Evolutionary conservation across 2,888 invertebrate species (phyloP).

Genomic region (Operophtera brumata): DNA sequence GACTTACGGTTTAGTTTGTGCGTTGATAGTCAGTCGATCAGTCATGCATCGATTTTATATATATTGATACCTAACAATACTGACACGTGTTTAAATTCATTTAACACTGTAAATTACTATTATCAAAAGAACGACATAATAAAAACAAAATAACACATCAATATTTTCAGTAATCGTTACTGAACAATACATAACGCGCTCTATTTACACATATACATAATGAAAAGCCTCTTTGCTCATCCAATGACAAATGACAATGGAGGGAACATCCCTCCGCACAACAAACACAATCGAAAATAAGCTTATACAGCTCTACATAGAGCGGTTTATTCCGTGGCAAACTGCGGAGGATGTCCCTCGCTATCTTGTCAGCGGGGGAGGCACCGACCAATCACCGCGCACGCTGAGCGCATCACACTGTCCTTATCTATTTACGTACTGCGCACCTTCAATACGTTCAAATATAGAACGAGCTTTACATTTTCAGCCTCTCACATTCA

Average conservation of each 20-base stretch:
- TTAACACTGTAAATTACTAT: too few species aligned
- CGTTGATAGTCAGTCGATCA: too few species aligned
- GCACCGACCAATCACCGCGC: slow-evolving; percentile 67
- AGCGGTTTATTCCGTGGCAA: slow-evolving; percentile 38
- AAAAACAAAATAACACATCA: too few species aligned
- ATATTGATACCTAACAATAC: too few species aligned
- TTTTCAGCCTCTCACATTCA: too few species aligned
- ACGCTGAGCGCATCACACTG: slow-evolving; percentile 69
- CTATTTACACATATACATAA: slow-evolving; percentile 51
- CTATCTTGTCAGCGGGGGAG: slow-evolving; percentile 80
- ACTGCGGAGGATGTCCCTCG: slow-evolving; percentile 70
- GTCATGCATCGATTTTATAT: too few species aligned
- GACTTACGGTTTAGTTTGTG: too few species aligned
- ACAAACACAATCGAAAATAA: slow-evolving; percentile 37
- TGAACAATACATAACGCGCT: too few species aligned
- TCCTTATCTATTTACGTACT: slow-evolving; percentile 67
- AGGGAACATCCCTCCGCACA: slow-evolving; percentile 72
- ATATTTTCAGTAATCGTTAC: too few species aligned
- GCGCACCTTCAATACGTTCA: slow-evolving; percentile 53
- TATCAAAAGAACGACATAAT: too few species aligned
- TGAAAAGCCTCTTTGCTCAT: slow-evolving; percentile 71
- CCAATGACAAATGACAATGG: slow-evolving; percentile 77
- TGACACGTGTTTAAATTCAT: too few species aligned
- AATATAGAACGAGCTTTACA: slow-evolving; percentile 13
- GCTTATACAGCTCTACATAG: slow-evolving; percentile 39